Conservation (phyloP, 1,140 invertebrate species). For the Campoletis sonorensis region DNA sequence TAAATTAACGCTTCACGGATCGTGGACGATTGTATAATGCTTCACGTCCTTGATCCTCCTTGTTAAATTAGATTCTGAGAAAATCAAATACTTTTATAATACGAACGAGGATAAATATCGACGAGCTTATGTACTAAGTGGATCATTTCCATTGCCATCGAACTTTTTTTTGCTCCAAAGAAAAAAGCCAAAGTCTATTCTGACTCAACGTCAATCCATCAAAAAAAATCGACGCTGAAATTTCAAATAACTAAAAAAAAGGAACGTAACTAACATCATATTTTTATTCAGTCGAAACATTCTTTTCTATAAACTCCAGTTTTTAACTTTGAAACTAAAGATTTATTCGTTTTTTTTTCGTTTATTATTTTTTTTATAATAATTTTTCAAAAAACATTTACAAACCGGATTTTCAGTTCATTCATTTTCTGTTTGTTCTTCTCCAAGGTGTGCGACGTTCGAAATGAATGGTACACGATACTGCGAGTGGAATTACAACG, state of each 20-base stretch:
- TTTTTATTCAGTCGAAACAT: no score
- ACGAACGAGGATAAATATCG: neutral
- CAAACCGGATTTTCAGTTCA: no score
- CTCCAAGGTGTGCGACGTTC: conserved; percentile 80
- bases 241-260: no score
- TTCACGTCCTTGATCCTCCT: conserved; percentile 12
- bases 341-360: no score
- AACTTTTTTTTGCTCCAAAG: neutral
- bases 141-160: neutral
- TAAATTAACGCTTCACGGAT: conserved; percentile 15
- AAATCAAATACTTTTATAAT: neutral
- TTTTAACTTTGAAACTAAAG: no score
- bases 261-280: no score
- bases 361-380: no score
- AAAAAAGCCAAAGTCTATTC: no score
- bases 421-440: conserved; percentile 11
- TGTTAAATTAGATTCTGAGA: conserved; percentile 15
- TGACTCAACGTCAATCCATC: no score
- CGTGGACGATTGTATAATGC: conserved; percentile 35
- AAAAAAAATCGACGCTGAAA: no score
- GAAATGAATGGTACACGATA: conserved; percentile 83
- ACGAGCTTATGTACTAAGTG: neutral
- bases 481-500: conserved; percentile 96
- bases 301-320: no score
- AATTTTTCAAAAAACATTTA: no score